phyloP scores from a whole-genome alignment of 2,797 vertebrate genomes.

The Iguana delicatissima region DNA sequence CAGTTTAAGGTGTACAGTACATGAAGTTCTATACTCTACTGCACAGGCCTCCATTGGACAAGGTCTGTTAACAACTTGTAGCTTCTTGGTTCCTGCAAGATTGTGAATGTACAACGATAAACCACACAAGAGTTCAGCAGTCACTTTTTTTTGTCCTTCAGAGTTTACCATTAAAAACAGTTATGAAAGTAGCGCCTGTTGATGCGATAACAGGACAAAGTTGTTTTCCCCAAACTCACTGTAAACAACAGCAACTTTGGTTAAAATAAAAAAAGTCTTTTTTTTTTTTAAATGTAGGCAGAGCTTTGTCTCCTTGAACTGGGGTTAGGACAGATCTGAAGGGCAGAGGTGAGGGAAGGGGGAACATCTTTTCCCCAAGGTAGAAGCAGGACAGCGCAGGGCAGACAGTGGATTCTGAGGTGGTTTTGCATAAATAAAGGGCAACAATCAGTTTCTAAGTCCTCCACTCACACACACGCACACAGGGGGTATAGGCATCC shows the following conservation, averaged over 20 bases:
- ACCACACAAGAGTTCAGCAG: conserved; percentile 92
- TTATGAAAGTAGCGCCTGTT: conserved; percentile 84
- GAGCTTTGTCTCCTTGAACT: conserved; percentile 89
- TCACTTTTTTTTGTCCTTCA: conserved; percentile 87
- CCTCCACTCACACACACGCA: conserved; percentile 91
- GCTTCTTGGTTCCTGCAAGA: conserved; percentile 88
- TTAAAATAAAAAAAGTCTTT: conserved; percentile 97
- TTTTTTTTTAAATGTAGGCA: conserved; percentile 83
- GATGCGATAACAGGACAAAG: conserved; percentile 89
- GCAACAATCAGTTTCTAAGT: conserved; percentile 96
- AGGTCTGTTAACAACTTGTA: conserved; percentile 89
- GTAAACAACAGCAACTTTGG: conserved; percentile 99
- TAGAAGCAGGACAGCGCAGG: conserved; percentile 87
- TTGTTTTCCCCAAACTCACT: conserved; percentile 96
- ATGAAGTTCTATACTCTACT: conserved; percentile 98
- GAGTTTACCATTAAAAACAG: conserved; percentile 86
- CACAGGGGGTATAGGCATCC: conserved; percentile 86
- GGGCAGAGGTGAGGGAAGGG: conserved; percentile 73
- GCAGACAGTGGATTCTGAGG: conserved; percentile 96
- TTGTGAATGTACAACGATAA: conserved; percentile 92
- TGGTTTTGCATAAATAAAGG: conserved; percentile 99
- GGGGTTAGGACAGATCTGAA: conserved; percentile 80
- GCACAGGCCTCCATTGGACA: conserved; percentile 94
- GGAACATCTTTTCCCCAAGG: conserved; percentile 84
- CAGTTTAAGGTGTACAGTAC: conserved; percentile 97